Percentiles rank a stretch among this genome's conserved stretches.
phyloP scores from a whole-genome alignment of 2,113 vertebrate species.

The Pteropus alecto region DNA sequence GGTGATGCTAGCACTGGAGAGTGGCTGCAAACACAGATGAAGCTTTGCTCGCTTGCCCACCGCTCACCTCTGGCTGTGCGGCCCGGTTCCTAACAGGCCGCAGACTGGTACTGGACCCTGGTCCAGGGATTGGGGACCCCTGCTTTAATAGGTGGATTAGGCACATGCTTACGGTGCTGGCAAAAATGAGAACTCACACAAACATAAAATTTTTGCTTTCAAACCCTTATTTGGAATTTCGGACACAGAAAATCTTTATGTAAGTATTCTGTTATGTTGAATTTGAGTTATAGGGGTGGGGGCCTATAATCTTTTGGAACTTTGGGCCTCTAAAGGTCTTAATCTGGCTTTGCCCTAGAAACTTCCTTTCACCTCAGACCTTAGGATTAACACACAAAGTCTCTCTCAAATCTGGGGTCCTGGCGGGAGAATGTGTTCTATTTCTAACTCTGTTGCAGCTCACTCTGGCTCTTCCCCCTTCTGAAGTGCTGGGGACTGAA shows the following conservation, averaged over 20 bases:
- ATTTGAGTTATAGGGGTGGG: neutral
- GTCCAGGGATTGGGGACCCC: too few relatives aligned
- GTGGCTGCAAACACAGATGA: too few relatives aligned
- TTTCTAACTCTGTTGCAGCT: neutral
- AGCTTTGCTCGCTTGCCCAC: too few relatives aligned
- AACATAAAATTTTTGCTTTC: neutral
- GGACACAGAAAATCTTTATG: neutral
- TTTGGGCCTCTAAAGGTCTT: neutral
- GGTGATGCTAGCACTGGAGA: too few relatives aligned
- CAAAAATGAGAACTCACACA: neutral
- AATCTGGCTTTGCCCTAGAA: neutral
- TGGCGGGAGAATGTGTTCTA: neutral
- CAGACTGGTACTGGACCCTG: too few relatives aligned
- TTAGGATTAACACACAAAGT: neutral
- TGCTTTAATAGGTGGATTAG: neutral
- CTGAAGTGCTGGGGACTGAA: neutral
- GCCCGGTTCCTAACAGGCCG: too few relatives aligned
- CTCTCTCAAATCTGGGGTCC: neutral
- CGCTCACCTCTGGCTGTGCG: too few relatives aligned
- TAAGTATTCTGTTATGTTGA: neutral
- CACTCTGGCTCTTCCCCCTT: neutral
- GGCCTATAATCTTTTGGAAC: neutral
- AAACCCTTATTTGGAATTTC: slow-evolving; percentile 7
- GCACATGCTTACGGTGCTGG: neutral
- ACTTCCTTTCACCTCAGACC: neutral